These are phyloP conservation scores for Aplidium turbinatum DNA, from an alignment of 23 tunicate genomes.

Conservation along the genomic window DNA sequence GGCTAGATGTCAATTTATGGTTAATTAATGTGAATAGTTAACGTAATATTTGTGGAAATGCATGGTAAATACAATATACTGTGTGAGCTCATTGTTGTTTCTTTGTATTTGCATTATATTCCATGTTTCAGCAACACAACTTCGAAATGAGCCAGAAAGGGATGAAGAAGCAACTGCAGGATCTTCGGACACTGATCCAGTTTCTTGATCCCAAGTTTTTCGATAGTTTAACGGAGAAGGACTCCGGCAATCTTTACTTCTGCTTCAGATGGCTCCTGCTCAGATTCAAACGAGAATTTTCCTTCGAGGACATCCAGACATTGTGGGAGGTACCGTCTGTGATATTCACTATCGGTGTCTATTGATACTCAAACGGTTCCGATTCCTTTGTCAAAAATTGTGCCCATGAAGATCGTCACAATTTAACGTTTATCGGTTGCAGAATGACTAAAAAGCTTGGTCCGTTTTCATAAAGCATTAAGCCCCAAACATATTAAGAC, in stretches of 20 bases:
- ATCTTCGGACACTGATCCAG: constrained; percentile 62
- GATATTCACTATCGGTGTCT: too few relatives aligned
- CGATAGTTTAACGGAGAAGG: constrained; percentile 76
- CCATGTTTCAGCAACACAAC: constrained; percentile 67
- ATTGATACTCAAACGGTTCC: too few relatives aligned
- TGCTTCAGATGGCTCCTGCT: constrained; percentile 95
- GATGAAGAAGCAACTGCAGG: constrained; percentile 80
- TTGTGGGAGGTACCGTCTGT: constrained; percentile 98
- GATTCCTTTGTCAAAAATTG: too few relatives aligned
- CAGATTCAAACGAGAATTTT: constrained; percentile 86
- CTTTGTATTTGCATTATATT: neutral
- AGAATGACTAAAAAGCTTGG: too few relatives aligned
- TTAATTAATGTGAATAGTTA: neutral
- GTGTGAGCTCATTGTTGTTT: neutral
- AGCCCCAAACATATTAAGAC: too few relatives aligned
- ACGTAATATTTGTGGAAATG: neutral
- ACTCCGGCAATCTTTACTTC: constrained; percentile 76
- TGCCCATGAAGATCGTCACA: too few relatives aligned
- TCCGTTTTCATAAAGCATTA: too few relatives aligned
- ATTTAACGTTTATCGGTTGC: too few relatives aligned
- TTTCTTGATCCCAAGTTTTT: constrained; percentile 65
- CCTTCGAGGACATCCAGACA: constrained; percentile 81
- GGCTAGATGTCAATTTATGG: too few relatives aligned
- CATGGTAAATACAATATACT: neutral
- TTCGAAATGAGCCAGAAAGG: constrained; percentile 76